phyloP scores from a whole-genome alignment of 2,888 invertebrate genomes.

The Anthophora plumipes region DNA sequence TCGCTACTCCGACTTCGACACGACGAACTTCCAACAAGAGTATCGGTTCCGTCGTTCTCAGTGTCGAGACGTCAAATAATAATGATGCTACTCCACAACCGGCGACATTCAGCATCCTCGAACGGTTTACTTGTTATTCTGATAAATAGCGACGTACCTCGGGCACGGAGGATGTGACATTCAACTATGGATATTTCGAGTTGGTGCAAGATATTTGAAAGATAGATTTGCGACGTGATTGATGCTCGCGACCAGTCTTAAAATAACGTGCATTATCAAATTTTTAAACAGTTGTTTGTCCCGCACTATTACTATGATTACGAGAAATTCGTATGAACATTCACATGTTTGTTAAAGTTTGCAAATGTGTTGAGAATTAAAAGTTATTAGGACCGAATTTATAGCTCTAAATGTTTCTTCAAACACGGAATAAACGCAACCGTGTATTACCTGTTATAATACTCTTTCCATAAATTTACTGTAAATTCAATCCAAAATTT shows the following conservation, averaged over 20 bases:
- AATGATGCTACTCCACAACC: conserved; percentile 1
- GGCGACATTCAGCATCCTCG: conserved; percentile 7
- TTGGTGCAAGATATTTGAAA: conserved; percentile 8
- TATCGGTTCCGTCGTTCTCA: no score
- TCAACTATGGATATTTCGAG: conserved; percentile 22
- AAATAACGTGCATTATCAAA: conserved; percentile 33
- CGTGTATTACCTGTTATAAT: no score
- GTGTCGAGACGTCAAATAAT: neutral
- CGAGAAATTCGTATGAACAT: no score
- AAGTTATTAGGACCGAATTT: no score
- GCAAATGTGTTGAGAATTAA: no score
- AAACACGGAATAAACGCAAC: no score
- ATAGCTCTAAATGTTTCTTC: no score
- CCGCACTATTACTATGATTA: no score
- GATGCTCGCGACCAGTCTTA: neutral
- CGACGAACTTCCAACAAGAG: neutral
- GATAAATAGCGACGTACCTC: neutral
- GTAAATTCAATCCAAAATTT: no score
- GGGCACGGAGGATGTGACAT: neutral
- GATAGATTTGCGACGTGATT: neutral
- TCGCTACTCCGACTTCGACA: neutral
- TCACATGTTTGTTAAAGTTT: no score
- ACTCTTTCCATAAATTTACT: no score
- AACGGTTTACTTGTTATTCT: conserved; percentile 24
- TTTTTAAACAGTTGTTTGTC: conserved; percentile 31